Percentiles rank a stretch among this genome's conserved stretches.
phyloP scores from a whole-genome alignment of 2,888 invertebrate species.

The Erannis defoliaria region DNA sequence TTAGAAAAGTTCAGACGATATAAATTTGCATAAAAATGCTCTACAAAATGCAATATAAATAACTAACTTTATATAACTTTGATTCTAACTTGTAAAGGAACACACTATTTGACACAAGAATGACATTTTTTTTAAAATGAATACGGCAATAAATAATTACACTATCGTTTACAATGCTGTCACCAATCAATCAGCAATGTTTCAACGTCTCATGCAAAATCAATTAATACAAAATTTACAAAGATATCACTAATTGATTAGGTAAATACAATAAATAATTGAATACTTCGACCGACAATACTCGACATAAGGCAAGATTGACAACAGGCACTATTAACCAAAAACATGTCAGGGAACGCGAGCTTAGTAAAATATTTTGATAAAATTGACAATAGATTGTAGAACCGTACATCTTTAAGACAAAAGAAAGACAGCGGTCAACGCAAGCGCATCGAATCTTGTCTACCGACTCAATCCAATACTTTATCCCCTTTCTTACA shows the following conservation, averaged over 20 bases:
- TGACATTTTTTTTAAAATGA: conserved; percentile 21
- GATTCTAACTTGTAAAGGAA: conserved; percentile 44
- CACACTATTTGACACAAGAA: conserved; percentile 55
- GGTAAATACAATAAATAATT: conserved; percentile 45
- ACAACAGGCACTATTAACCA: conserved; percentile 19
- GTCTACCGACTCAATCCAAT: conserved; percentile 36
- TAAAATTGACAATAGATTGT: conserved; percentile 28
- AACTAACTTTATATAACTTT: conserved; percentile 38
- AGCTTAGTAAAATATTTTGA: conserved; percentile 25
- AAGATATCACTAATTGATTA: conserved; percentile 25
- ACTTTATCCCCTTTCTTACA: conserved; percentile 29
- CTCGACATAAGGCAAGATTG: conserved; percentile 29
- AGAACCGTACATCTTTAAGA: conserved; percentile 44
- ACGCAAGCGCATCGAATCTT: conserved; percentile 25
- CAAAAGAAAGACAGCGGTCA: conserved; percentile 43
- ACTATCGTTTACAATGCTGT: conserved; percentile 5
- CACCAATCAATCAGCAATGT: not conserved
- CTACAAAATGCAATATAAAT: conserved; percentile 50
- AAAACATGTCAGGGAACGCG: conserved; percentile 33
- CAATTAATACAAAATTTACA: conserved; percentile 33
- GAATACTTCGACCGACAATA: conserved; percentile 43
- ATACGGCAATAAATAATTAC: conserved; percentile 1
- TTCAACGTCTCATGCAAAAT: conserved; percentile 21
- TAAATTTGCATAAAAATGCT: conserved; percentile 46
- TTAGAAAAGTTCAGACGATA: conserved; percentile 43